Evolutionary conservation across 2,113 vertebrate genomes (phyloP), one percentile per base, ranked within the genome.

Genomic region (Turnix velox): DNA sequence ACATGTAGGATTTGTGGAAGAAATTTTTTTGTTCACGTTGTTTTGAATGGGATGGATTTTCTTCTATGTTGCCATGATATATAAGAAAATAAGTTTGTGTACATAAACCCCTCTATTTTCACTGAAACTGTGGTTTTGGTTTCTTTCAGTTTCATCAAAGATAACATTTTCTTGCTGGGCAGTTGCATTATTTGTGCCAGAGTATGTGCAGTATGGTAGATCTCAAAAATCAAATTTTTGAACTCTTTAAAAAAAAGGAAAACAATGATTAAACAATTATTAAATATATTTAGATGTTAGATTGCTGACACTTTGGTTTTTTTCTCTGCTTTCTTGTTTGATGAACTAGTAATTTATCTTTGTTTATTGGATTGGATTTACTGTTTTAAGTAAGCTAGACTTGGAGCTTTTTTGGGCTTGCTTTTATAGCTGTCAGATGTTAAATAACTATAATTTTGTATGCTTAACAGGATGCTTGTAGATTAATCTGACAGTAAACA

Each of bases 391-490:
- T 63, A 82, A 94, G 33, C 10, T 92, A 59, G 91, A 93, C 79
- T 90, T 97, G 78, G 78, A 94, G 43, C 52, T 14, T 28, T 83
- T 85, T 94, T 95, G 3, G 63, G 84, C 79, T 62, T 93, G 67
- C 66, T 84, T 93, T 88, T 80, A 40, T 51, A 67, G 62, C 69
- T 76, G 73, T 43, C 49, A 12, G 6, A 28, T 85, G 93, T 97
- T 97, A 97, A 95, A 77, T 94, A 96, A 96, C 75, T 79, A 54
- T 43, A 76, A 65, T 63, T 95, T 93, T 77, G 27, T 94, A 46
- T 84, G 48, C 57, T 83, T 93, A 67, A 94, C 40, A 75, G n/a
- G 43, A 79, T 84, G 48, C 90, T 83, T 90, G n/a, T 27, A 78
- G 87, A 37, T 88, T 84, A 88, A 77, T 76, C 24, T 1, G 43